Conservation (phyloP, 2,797 vertebrate genomes). For the Pteropus rufus region DNA sequence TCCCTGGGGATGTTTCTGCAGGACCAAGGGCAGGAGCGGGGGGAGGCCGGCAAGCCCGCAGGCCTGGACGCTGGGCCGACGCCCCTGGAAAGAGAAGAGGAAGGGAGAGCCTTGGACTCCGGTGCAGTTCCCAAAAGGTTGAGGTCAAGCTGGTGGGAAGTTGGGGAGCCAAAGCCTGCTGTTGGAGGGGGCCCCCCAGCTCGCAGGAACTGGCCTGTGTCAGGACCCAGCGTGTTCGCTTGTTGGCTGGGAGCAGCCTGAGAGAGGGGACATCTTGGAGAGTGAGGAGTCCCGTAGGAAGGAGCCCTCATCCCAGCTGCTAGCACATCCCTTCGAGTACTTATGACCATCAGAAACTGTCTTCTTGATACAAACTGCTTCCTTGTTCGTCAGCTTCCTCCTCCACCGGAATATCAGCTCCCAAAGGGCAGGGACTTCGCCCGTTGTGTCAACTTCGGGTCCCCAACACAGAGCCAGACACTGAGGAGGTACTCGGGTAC, state of each 20-base stretch:
- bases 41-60: too few relatives aligned
- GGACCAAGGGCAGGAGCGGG: too few relatives aligned
- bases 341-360: accelerated
- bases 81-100: accelerated
- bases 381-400: neutral
- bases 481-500: neutral
- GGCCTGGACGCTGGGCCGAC: accelerated
- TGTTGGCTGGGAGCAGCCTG: neutral
- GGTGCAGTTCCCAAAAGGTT: neutral
- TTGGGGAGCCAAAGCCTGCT: too few relatives aligned
- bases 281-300: neutral
- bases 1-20: too few relatives aligned
- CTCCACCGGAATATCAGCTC: neutral
- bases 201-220: neutral
- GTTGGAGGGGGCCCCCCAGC: accelerated
- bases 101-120: neutral
- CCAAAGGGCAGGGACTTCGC: neutral
- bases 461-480: too few relatives aligned
- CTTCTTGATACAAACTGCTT: neutral
- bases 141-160: neutral
- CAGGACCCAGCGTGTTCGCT: neutral
- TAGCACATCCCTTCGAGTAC: neutral
- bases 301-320: too few relatives aligned
- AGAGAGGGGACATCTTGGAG: neutral
- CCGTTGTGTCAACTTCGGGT: neutral